Evolutionary conservation across 2,797 vertebrate genomes (phyloP).

Genomic region (Hybognathus amarus): DNA sequence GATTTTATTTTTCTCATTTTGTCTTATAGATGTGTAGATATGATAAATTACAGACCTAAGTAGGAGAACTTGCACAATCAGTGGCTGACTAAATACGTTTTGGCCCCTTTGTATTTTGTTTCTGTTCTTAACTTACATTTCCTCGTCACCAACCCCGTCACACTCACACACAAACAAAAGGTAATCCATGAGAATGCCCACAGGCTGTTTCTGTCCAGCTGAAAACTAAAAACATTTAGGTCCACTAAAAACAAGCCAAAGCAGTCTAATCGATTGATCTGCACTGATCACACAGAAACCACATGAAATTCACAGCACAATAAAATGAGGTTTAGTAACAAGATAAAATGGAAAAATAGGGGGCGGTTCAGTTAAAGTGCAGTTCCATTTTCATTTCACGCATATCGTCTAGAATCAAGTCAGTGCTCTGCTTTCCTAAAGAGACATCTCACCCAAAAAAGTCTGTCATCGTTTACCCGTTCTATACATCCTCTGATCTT

Average conservation of each 20-base stretch:
- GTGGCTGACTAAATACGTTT: too few relatives aligned
- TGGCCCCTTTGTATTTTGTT: too few relatives aligned
- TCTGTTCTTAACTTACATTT: slow-evolving; percentile 5
- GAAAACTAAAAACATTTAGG: slow-evolving; percentile 2
- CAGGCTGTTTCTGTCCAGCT: slow-evolving; percentile 15
- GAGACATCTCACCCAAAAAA: not conserved
- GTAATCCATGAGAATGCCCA: slow-evolving; percentile 27
- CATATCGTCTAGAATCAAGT: not conserved
- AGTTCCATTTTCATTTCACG: not conserved
- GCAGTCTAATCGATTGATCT: not conserved
- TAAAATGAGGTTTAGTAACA: not conserved
- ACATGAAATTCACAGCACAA: not conserved
- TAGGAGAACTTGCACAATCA: too few relatives aligned
- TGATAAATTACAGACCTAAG: too few relatives aligned
- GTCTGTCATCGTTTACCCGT: not conserved
- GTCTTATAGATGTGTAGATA: too few relatives aligned
- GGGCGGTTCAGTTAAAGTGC: not conserved
- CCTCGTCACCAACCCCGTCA: not conserved
- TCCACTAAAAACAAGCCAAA: slow-evolving; percentile 26
- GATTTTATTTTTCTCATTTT: too few relatives aligned
- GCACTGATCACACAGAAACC: slow-evolving; percentile 30
- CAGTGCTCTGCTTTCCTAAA: not conserved
- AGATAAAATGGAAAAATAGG: slow-evolving; percentile 9
- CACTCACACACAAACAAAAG: not conserved
- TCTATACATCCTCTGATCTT: not conserved